A percentile compares a stretch with the other conserved stretches of the same genome.
Conservation (phyloP, 2,888 invertebrate species). For the Morinoia aosen region DNA sequence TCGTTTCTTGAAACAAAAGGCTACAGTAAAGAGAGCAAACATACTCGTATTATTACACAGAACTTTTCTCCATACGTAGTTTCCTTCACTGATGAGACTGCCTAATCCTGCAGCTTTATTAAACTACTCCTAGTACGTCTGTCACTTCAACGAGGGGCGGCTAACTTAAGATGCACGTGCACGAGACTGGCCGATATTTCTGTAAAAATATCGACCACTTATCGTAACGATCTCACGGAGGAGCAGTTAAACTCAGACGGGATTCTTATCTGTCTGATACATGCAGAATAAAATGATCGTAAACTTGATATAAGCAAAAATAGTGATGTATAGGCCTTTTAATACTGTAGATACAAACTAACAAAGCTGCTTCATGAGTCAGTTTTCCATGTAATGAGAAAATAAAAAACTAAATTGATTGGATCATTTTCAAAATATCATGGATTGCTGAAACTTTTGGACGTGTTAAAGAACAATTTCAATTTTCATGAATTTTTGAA, state of each 20-base stretch:
- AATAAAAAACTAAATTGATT: neutral
- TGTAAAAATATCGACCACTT: neutral
- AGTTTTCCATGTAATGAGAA: too few species aligned
- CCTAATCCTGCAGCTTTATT: neutral
- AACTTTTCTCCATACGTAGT: neutral
- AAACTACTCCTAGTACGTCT: neutral
- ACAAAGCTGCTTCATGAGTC: neutral
- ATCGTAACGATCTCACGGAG: neutral
- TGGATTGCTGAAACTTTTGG: neutral
- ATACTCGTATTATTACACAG: neutral
- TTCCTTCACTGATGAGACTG: neutral
- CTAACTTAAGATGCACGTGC: neutral
- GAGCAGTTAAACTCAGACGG: neutral
- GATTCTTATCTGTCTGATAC: neutral
- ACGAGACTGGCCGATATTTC: neutral
- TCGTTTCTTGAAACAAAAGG: too few species aligned
- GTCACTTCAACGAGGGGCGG: neutral
- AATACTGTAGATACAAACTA: neutral
- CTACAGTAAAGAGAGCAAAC: too few species aligned
- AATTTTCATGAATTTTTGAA: neutral
- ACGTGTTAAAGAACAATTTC: neutral
- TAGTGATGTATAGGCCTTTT: too few species aligned
- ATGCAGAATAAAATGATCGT: neutral
- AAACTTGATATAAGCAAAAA: too few species aligned
- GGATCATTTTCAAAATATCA: neutral